These are phyloP conservation scores for Syngnathus floridae DNA, from an alignment of 2,113 vertebrate species.

Conservation along the genomic window DNA sequence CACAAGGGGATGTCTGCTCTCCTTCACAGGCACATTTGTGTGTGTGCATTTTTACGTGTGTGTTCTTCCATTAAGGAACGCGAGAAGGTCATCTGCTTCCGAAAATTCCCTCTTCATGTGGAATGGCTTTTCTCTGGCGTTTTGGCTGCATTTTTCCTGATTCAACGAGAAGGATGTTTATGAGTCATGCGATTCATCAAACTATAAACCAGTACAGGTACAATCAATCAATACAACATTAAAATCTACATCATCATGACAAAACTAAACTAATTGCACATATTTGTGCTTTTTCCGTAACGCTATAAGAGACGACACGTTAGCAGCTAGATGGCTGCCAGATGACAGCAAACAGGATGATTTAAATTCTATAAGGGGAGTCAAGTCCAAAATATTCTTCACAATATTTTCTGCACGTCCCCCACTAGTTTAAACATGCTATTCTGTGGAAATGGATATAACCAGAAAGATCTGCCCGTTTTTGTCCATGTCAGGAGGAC, in stretches of 20 bases:
- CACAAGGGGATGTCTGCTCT: conserved; percentile 18
- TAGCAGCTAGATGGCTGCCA: neutral
- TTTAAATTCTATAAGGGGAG: too few species aligned
- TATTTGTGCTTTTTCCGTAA: neutral
- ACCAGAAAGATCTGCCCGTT: too few species aligned
- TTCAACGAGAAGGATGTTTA: neutral
- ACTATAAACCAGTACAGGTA: neutral
- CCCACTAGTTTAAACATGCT: too few species aligned
- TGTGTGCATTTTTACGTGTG: neutral
- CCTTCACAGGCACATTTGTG: conserved; percentile 23
- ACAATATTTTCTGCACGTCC: too few species aligned
- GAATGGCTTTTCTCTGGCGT: conserved; percentile 63
- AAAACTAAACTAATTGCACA: neutral
- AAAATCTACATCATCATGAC: neutral
- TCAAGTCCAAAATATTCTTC: too few species aligned
- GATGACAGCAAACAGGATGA: neutral
- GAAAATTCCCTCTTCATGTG: conserved; percentile 39
- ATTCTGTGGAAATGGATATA: too few species aligned
- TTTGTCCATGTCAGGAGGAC: too few species aligned
- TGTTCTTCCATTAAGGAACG: conserved; percentile 2
- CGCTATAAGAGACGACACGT: neutral
- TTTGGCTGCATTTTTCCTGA: conserved; percentile 59
- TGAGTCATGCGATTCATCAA: neutral
- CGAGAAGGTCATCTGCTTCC: conserved; percentile 17
- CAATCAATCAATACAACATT: too few species aligned